Percentiles rank a stretch among this genome's conserved stretches.
phyloP scores from a whole-genome alignment of 1,140 invertebrate species.

The Physella acuta region DNA sequence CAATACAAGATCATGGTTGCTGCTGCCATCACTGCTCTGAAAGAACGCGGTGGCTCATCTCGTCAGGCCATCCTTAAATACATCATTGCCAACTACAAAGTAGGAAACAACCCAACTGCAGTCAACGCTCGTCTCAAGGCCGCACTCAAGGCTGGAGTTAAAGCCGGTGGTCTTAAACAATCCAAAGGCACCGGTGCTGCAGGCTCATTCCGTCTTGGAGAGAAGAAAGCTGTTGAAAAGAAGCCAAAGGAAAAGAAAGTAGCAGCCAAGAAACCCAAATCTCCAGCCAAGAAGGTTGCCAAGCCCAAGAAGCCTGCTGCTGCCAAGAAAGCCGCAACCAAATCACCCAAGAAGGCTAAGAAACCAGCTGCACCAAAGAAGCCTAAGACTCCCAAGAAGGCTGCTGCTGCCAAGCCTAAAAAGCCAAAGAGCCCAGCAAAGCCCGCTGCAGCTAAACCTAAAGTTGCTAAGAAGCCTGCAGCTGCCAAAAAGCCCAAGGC shows the following conservation, averaged over 20 bases:
- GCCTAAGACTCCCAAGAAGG: slow-evolving; percentile 21
- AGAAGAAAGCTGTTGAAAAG: slow-evolving; percentile 28
- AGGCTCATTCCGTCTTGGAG: too few relatives aligned
- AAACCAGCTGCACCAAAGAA: slow-evolving; percentile 1
- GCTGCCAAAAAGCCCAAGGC: slow-evolving; percentile 35
- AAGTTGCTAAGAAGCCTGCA: slow-evolving; percentile 21
- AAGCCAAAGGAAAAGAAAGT: slow-evolving; percentile 22
- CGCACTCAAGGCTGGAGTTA: slow-evolving; percentile 40
- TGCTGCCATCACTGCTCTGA: slow-evolving; percentile 12
- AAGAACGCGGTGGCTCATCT: too few relatives aligned
- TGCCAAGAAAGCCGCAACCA: slow-evolving; percentile 18
- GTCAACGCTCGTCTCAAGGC: slow-evolving; percentile 31
- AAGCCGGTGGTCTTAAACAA: slow-evolving; percentile 38
- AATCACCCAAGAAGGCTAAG: slow-evolving; percentile 3
- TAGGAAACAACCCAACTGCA: slow-evolving; percentile 40
- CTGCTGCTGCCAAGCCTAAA: too few relatives aligned
- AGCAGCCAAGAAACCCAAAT: slow-evolving; percentile 26
- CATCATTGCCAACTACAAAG: slow-evolving; percentile 47
- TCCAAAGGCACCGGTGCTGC: too few relatives aligned
- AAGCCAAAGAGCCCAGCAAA: too few relatives aligned
- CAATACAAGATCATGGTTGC: slow-evolving; percentile 25
- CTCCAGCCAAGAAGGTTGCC: slow-evolving; percentile 26
- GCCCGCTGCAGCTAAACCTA: slow-evolving; percentile 25
- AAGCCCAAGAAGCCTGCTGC: slow-evolving; percentile 24
- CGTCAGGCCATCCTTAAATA: slow-evolving; percentile 51